Percentiles rank a stretch among this genome's conserved stretches.
Conservation (phyloP, 2,888 invertebrate genomes). For the Galerucella nymphaeae region DNA sequence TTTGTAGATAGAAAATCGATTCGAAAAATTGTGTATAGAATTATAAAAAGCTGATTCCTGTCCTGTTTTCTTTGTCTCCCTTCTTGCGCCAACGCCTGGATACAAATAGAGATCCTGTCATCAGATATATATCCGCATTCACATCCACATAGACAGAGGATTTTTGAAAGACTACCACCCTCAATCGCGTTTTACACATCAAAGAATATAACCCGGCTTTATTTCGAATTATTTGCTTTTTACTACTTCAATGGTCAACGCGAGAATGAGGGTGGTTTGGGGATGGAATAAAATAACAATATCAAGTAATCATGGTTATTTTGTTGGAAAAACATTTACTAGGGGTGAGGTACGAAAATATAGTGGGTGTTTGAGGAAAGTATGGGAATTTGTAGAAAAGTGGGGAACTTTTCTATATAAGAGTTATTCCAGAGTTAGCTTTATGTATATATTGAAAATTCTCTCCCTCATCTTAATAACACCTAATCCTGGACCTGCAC, state of each 20-base stretch:
- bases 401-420: no score
- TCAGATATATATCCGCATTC: conserved; percentile 6
- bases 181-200: conserved; percentile 50
- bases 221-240: conserved; percentile 54
- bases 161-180: conserved; percentile 39
- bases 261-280: conserved; percentile 11
- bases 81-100: neutral
- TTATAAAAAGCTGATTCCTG: neutral
- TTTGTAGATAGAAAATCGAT: neutral
- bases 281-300: conserved; percentile 26
- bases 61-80: neutral
- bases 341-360: no score
- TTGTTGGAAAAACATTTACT: neutral
- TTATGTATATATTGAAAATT: neutral
- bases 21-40: neutral
- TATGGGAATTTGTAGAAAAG: no score
- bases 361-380: no score
- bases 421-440: no score
- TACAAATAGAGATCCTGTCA: conserved; percentile 8
- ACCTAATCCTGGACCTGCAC: conserved; percentile 6
- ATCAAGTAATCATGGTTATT: conserved; percentile 35
- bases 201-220: conserved; percentile 51
- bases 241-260: conserved; percentile 42
- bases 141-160: conserved; percentile 27
- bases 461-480: conserved; percentile 6